Evolutionary conservation across 2,888 invertebrate genomes (phyloP).

Genomic region (Drosophila melanosoma): DNA sequence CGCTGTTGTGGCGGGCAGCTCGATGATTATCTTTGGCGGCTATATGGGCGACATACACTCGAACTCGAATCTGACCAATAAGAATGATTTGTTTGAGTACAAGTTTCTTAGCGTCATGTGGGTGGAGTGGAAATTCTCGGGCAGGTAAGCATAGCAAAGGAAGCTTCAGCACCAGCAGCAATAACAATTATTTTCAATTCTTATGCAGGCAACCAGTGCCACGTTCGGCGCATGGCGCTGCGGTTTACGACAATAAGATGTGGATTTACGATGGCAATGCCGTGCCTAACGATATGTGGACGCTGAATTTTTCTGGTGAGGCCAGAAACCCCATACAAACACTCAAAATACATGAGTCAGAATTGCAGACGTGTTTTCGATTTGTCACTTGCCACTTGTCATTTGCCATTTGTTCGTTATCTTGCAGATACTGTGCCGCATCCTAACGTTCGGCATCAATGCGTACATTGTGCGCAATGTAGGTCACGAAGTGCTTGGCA

Average conservation of each 20-base stretch:
- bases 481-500: conserved; percentile 95
- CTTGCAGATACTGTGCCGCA: conserved; percentile 88
- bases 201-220: conserved; percentile 88
- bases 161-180: background rate
- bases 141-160: conserved; percentile 87
- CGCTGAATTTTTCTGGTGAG: conserved; percentile 88
- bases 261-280: conserved; percentile 99
- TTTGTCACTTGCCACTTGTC: background rate
- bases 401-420: conserved; percentile 13
- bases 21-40: conserved; percentile 98
- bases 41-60: conserved; percentile 98
- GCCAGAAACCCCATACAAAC: background rate
- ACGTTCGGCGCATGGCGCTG: conserved; percentile 97
- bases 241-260: conserved; percentile 95
- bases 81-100: conserved; percentile 97
- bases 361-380: conserved; percentile 9
- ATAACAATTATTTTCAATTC: background rate
- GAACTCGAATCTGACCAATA: conserved; percentile 97
- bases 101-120: conserved; percentile 96
- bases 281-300: conserved; percentile 98
- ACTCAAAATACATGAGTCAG: conserved; percentile 40
- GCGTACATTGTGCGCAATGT: conserved; percentile 97
- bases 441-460: conserved; percentile 96
- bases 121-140: conserved; percentile 97
- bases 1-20: conserved; percentile 92